A percentile compares a stretch with the other conserved stretches of the same genome.
Evolutionary conservation across 2,113 vertebrate genomes (phyloP).

Genomic region (Psophia crepitans): DNA sequence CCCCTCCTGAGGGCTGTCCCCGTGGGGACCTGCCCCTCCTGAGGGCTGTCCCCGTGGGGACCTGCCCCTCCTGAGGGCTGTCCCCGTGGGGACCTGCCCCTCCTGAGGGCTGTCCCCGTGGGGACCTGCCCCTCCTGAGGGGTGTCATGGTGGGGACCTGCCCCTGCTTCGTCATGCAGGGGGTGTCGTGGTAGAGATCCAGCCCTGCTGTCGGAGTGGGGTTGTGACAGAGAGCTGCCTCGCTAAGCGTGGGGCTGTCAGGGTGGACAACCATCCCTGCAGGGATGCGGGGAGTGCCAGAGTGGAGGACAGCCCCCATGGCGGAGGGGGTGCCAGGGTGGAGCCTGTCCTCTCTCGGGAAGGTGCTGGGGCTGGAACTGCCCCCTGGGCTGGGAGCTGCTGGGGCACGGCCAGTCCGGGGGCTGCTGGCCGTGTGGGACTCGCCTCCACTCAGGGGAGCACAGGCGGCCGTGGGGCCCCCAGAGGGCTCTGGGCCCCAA

Average conservation of each 20-base stretch:
- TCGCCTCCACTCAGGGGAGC: neutral
- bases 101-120: too few relatives aligned
- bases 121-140: too few relatives aligned
- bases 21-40: too few relatives aligned
- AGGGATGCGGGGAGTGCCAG: neutral
- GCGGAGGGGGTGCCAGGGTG: neutral
- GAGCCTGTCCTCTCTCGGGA: too few relatives aligned
- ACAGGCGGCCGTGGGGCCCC: fast-evolving
- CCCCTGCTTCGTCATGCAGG: too few relatives aligned
- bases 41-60: too few relatives aligned
- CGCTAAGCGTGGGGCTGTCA: neutral
- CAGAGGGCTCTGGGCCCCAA: neutral
- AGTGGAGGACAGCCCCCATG: neutral
- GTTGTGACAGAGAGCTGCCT: neutral
- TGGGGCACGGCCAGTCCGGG: neutral
- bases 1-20: too few relatives aligned
- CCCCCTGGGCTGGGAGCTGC: neutral
- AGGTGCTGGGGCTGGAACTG: neutral
- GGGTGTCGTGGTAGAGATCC: fast-evolving
- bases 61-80: too few relatives aligned
- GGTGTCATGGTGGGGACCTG: neutral
- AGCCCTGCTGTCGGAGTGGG: fast-evolving
- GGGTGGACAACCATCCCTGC: neutral
- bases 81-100: too few relatives aligned
- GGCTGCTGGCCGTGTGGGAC: neutral